A percentile compares a stretch with the other conserved stretches of the same genome.
phyloP scores from a whole-genome alignment of 2,888 invertebrate species.

The Conops quadrifasciatus region DNA sequence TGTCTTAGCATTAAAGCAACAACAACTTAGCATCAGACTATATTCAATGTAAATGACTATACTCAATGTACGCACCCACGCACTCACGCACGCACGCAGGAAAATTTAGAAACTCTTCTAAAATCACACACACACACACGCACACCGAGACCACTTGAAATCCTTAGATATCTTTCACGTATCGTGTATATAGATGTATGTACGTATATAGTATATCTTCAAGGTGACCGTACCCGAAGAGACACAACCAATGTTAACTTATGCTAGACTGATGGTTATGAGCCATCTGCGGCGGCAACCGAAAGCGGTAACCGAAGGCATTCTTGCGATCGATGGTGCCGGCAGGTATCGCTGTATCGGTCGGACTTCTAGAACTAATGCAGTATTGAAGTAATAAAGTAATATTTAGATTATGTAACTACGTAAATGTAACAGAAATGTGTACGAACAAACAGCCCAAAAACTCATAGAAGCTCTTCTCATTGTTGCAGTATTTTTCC shows the following conservation, averaged over 20 bases:
- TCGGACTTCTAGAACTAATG: not conserved
- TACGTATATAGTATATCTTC: not conserved
- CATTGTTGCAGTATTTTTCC: conserved; percentile 17
- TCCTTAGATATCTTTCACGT: conserved; percentile 2
- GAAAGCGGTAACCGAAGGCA: not conserved
- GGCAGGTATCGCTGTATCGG: too few species aligned
- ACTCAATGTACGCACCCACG: not conserved
- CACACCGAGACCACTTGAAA: not conserved
- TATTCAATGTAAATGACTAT: conserved; percentile 23
- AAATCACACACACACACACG: conserved; percentile 4
- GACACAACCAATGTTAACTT: conserved; percentile 35
- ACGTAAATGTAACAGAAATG: not conserved
- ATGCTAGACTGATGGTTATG: conserved; percentile 8
- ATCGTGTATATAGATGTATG: conserved; percentile 16
- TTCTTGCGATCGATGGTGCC: not conserved
- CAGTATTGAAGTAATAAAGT: conserved; percentile 15
- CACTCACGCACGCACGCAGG: conserved; percentile 3
- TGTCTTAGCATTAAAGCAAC: not conserved
- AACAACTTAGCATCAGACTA: conserved; percentile 5
- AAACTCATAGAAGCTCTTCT: conserved; percentile 23
- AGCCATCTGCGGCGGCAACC: not conserved
- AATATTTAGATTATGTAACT: not conserved
- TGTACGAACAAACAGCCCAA: not conserved
- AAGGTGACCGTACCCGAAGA: not conserved
- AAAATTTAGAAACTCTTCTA: conserved; percentile 1